phyloP scores from a whole-genome alignment of 2,888 invertebrate genomes.

The Cantharis rufa region DNA sequence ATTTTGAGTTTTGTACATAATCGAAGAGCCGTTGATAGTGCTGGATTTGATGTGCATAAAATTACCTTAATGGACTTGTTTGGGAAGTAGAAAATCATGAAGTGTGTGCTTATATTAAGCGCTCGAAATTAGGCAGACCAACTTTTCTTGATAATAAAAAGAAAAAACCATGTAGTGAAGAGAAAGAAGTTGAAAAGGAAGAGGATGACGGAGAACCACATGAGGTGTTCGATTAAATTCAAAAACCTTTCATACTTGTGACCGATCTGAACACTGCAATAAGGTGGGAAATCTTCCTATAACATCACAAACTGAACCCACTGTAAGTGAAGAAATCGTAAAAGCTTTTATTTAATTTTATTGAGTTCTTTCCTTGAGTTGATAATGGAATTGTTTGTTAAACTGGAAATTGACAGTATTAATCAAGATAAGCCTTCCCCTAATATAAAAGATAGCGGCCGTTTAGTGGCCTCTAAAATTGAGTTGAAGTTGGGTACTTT shows the following conservation, averaged over 20 bases:
- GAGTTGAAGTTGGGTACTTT: constrained; percentile 44
- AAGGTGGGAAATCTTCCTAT: constrained; percentile 14
- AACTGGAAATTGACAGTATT: constrained; percentile 55
- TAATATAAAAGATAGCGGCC: constrained; percentile 16
- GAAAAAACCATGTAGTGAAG: constrained; percentile 30
- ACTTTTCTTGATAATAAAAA: constrained; percentile 38
- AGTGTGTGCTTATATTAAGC: constrained; percentile 36
- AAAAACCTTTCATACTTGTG: constrained; percentile 73
- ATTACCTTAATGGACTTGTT: constrained; percentile 33
- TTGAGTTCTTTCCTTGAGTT: constrained; percentile 71
- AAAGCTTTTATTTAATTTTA: constrained; percentile 73
- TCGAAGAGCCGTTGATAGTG: too few species aligned
- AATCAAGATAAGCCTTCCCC: constrained; percentile 32
- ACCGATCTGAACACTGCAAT: constrained; percentile 63
- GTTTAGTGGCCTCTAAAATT: constrained; percentile 26
- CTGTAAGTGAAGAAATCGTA: constrained; percentile 71
- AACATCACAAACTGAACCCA: constrained; percentile 33
- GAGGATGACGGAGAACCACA: constrained; percentile 33
- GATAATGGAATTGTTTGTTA: constrained; percentile 75
- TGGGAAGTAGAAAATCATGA: constrained; percentile 35
- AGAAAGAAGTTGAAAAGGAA: constrained; percentile 35
- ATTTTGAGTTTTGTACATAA: too few species aligned
- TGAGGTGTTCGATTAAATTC: constrained; percentile 54
- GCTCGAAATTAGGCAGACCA: constrained; percentile 35
- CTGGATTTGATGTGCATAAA: too few species aligned